These are phyloP conservation scores for Lordiphosa fenestrarum DNA, from an alignment of 2,888 invertebrate species.

Conservation along the genomic window DNA sequence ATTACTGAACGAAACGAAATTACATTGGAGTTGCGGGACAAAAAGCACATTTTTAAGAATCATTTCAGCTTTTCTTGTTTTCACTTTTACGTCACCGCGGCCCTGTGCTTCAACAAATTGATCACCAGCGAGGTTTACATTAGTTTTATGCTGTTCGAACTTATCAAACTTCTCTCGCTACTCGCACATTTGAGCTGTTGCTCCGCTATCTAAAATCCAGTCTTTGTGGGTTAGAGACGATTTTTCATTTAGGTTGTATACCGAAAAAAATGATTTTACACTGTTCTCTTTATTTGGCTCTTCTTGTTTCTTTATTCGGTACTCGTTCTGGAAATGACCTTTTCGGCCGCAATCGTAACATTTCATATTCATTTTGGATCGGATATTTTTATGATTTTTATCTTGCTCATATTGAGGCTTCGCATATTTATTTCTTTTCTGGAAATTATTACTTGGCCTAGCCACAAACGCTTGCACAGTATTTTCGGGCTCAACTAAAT, in stretches of 20 bases:
- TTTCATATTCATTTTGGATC: too few species aligned
- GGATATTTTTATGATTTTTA: not conserved
- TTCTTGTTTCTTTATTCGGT: not conserved
- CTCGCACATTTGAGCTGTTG: not conserved
- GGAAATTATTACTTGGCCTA: not conserved
- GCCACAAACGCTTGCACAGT: not conserved
- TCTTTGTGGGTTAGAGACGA: not conserved
- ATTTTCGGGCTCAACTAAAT: not conserved
- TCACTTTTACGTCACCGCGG: not conserved
- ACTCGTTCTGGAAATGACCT: not conserved
- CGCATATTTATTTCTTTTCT: not conserved
- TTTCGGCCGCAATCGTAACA: not conserved
- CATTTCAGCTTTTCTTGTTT: too few species aligned
- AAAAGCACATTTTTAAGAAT: not conserved
- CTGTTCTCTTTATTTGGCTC: not conserved
- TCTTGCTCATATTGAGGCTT: not conserved
- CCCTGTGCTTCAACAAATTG: not conserved
- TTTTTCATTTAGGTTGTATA: not conserved
- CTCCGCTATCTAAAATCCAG: not conserved
- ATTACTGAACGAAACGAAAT: not conserved
- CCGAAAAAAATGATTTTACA: too few species aligned
- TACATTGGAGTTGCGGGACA: not conserved
- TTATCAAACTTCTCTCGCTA: not conserved
- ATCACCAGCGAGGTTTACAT: not conserved
- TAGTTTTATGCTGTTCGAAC: not conserved